Conservation (phyloP, 2,797 vertebrate species). For the Parotocinclus haroldoi region DNA sequence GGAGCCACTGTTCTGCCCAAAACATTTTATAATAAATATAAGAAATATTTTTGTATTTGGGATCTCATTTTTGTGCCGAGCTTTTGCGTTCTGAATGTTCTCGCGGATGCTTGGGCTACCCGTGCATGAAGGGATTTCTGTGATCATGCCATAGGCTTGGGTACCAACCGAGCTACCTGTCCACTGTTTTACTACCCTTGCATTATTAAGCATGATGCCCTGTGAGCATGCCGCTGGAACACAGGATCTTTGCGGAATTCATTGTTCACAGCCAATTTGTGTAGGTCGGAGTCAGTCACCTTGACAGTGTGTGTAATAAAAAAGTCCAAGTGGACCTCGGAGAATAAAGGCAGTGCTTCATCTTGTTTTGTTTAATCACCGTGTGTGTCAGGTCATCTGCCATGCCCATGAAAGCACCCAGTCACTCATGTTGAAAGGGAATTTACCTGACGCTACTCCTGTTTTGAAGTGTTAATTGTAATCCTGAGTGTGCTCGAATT, state of each 20-base stretch:
- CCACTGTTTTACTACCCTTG: too few species aligned
- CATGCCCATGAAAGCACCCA: not conserved
- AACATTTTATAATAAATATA: too few species aligned
- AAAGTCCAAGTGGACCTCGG: constrained; percentile 16
- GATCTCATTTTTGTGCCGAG: too few species aligned
- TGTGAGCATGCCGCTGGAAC: not conserved
- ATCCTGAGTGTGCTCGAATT: constrained; percentile 19
- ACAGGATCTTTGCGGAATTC: not conserved
- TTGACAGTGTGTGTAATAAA: constrained; percentile 21
- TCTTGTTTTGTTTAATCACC: constrained; percentile 18
- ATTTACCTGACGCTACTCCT: constrained; percentile 16
- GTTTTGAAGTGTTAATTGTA: constrained; percentile 44
- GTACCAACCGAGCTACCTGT: too few species aligned
- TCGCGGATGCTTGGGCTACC: too few species aligned
- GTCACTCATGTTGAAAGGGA: constrained; percentile 30
- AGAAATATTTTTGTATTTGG: too few species aligned
- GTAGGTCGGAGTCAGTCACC: constrained; percentile 14
- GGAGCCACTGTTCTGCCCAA: too few species aligned
- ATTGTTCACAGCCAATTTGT: constrained; percentile 7
- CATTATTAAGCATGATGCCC: too few species aligned
- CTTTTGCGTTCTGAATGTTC: too few species aligned
- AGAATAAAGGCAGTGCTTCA: not conserved
- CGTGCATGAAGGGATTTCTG: too few species aligned
- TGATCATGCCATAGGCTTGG: too few species aligned
- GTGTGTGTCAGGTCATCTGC: not conserved